phyloP scores from a whole-genome alignment of 2,113 vertebrate species.

The Egretta garzetta region DNA sequence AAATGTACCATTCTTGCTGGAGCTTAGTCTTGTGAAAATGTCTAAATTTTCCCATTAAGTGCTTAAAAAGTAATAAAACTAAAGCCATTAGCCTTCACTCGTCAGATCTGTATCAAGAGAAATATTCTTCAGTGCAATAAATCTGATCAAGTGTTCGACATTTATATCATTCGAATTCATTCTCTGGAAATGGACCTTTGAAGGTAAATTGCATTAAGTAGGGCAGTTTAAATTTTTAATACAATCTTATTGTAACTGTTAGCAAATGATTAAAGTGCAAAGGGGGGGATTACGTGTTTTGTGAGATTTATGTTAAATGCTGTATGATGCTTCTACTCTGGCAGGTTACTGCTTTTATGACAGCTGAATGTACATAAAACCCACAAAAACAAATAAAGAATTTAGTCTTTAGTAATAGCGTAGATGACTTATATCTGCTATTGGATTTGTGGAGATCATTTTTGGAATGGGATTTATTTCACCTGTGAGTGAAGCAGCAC shows the following conservation, averaged over 20 bases:
- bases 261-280: conserved; percentile 84
- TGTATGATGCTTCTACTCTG: background rate
- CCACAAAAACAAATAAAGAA: background rate
- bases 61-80: conserved; percentile 84
- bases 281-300: conserved; percentile 56
- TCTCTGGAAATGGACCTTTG: conserved; percentile 86
- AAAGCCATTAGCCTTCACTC: conserved; percentile 75
- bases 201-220: conserved; percentile 89
- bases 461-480: background rate
- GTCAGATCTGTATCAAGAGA: conserved; percentile 68
- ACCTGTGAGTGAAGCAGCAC: background rate
- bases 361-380: background rate
- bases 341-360: background rate
- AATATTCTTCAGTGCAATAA: conserved; percentile 78
- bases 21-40: conserved; percentile 73
- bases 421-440: background rate
- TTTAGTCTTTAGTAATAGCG: background rate
- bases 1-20: conserved; percentile 40
- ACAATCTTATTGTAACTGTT: conserved; percentile 91
- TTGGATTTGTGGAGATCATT: background rate
- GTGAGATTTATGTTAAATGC: conserved; percentile 66
- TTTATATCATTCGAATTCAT: conserved; percentile 80
- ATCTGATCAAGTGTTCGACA: conserved; percentile 83
- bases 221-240: conserved; percentile 92
- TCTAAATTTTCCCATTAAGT: conserved; percentile 79